Base-by-base conservation (phyloP, 1,140 invertebrate genomes). In the Drosophila prosaltans region DNA sequence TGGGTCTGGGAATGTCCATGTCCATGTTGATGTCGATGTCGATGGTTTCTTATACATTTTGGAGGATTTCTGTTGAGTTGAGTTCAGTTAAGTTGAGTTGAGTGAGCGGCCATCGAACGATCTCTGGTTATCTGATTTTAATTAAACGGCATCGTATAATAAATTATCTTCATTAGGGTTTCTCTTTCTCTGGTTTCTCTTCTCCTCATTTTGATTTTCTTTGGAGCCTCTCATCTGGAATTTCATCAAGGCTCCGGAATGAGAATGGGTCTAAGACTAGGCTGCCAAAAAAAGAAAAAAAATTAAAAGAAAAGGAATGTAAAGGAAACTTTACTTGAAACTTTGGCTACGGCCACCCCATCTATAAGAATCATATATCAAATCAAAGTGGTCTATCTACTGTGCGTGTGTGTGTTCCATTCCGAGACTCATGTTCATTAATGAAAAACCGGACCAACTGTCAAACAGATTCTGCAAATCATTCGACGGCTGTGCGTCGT, bases 71-170 rank as follows among this genome's bases (percentile, higher is more conserved):
- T 26, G 4, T 74, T 67, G 69, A 65, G 54, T 16, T 57, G 11
- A 65, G 16, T 55, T 68, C 40, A 55, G 67, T 48, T 74, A 69
- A 74, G 61, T 39, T 57, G 51, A 75, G 59, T 51, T 60, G 70
- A 76, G 41, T 57, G 72, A 70, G 54, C 62, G 57, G 70, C 78
- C 66, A 76, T 75, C 75, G 80, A 77, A 65, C 62, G 70, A 86
- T 80, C 65, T 71, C 41, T 40, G 69, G 51, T 84, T 89, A 89
- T 89, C 84, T 85, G 84, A 89, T 89, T 89, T 89, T 89, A 89
- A 89, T 89, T 89, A 89, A 89, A 89, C 84, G 80, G 85, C 85
- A 89, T 89, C 84, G 84, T 69, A 89, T 89, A 89, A 89, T 89
- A 89, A 89, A 89, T 89, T 89, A 89, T 89, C 84, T 89, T 89